phyloP scores from a whole-genome alignment of 2,113 vertebrate species.

The Grammomys surdaster region DNA sequence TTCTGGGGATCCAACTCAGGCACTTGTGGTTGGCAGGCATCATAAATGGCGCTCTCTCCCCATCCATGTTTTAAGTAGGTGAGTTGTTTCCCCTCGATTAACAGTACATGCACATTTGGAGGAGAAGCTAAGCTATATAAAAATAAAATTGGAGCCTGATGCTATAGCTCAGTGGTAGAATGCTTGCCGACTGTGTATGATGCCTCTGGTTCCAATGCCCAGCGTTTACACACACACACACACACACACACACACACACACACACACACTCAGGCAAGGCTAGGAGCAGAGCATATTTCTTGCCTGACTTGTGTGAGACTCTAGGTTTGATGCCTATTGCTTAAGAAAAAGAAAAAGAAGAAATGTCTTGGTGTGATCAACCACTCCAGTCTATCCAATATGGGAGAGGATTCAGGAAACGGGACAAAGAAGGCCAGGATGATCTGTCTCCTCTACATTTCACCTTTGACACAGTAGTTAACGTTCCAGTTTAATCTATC shows the following conservation, averaged over 20 bases:
- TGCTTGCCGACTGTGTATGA: neutral
- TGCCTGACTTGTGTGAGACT: neutral
- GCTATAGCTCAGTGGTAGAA: neutral
- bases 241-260: too few species aligned
- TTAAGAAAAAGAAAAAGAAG: neutral
- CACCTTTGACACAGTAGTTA: neutral
- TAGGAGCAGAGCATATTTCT: neutral
- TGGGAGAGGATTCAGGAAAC: neutral
- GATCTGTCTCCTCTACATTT: neutral
- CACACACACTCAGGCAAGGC: neutral
- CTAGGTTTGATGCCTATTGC: neutral
- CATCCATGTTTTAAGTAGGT: neutral
- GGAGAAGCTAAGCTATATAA: neutral
- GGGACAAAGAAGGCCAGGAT: neutral
- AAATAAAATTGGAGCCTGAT: constrained; percentile 21
- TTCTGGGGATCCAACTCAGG: neutral
- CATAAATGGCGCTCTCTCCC: neutral
- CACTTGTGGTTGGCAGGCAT: neutral
- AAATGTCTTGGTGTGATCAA: neutral
- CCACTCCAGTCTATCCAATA: neutral
- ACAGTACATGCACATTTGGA: neutral
- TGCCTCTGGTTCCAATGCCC: too few species aligned
- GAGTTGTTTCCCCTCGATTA: too few species aligned
- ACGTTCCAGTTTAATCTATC: neutral
- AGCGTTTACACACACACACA: neutral